Evolutionary conservation across 2,797 vertebrate genomes (phyloP), one percentile per base, ranked within the genome.

Genomic region (Hylomyscus alleni): DNA sequence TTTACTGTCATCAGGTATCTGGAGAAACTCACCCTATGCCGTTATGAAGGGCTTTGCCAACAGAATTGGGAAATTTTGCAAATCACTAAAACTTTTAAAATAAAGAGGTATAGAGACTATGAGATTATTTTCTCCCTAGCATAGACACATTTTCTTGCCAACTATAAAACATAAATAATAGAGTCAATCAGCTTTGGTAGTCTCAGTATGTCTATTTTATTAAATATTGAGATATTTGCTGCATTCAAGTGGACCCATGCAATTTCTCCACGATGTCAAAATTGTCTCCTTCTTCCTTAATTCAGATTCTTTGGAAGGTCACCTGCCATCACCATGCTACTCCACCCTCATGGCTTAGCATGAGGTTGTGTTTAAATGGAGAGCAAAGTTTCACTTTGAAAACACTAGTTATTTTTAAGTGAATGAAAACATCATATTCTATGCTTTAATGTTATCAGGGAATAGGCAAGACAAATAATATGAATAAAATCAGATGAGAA

Each of bases 401-500:
- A 95, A 80, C 31, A 17, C 13, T 60, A 73, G 19, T 20, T 88
- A 40, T 95, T 26, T 89, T 92, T 44, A 50, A 78, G 9, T 44
- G 12, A 72, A 77, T 11, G n/a, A 1, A 84, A 83, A 65, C 3
- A 65, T 10, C 3, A 78, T 5, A 44, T 44, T 22, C 13, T 8
- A 37, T 62, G 31, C 58, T 54, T 82, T 60, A 60, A 60, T 60
- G 17, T 44, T 54, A 67, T 11, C 40, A 13, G 22, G 67, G 47
- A 29, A 81, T 90, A 93, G n/a, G 54, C 52, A 31, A 92, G 40
- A 13, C 26, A 85, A 91, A 65, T 83, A 65, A 1, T 75, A 9
- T 91, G 47, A 77, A 86, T 85, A 78, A 73, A 95, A 91, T 26
- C 9, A 80, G 75, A 91, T 60, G 84, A 88, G 80, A 47, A 73